Conservation (phyloP, 2,113 vertebrate genomes). For the Cochlearius cochlearius region DNA sequence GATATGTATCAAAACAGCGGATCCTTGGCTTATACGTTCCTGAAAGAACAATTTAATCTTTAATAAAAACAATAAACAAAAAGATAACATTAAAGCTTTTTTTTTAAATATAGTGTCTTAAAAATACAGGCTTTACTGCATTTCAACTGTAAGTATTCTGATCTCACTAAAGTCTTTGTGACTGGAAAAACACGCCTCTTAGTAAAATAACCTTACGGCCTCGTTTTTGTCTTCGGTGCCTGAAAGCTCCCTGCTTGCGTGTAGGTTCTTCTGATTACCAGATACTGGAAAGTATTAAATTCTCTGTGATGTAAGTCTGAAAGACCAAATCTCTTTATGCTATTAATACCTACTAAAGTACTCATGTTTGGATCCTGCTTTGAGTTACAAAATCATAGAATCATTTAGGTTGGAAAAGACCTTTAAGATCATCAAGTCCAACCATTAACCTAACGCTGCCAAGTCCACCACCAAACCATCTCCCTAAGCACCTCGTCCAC, state of each 20-base stretch:
- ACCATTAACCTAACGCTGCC: too few relatives aligned
- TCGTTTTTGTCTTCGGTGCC: neutral
- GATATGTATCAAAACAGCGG: slow-evolving; percentile 93
- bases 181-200: neutral
- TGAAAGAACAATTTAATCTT: slow-evolving; percentile 59
- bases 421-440: too few relatives aligned
- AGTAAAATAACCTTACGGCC: neutral
- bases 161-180: neutral
- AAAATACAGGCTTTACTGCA: neutral
- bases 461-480: too few relatives aligned
- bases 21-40: slow-evolving; percentile 96
- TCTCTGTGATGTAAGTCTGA: too few relatives aligned
- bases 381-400: neutral
- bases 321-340: neutral
- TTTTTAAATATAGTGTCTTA: neutral
- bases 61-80: neutral
- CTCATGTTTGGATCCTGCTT: neutral
- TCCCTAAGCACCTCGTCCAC: too few relatives aligned
- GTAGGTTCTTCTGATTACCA: neutral
- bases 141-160: neutral
- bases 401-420: too few relatives aligned
- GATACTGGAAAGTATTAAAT: too few relatives aligned
- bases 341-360: neutral
- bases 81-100: neutral
- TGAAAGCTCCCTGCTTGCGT: neutral